A percentile compares a stretch with the other conserved stretches of the same genome.
Conservation (phyloP, 2,113 vertebrate species). For the Dasyurus viverrinus region DNA sequence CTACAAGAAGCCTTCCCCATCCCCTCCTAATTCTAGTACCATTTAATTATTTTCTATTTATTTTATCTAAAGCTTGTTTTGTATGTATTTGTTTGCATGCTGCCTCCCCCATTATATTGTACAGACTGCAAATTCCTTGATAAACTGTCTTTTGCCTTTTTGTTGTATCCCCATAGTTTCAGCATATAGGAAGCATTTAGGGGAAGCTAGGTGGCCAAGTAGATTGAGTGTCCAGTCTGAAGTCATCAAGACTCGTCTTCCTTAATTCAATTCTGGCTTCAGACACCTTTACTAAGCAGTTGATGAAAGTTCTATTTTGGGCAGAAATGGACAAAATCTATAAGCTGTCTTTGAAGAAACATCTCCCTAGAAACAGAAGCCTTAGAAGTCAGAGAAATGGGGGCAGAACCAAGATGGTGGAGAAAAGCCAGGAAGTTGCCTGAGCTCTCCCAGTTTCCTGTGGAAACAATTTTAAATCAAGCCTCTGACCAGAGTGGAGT, state of each 20-base stretch:
- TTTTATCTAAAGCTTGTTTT: background rate
- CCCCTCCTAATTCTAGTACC: background rate
- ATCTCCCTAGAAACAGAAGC: background rate
- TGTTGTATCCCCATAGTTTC: background rate
- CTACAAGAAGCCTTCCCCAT: background rate
- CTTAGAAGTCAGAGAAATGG: too few species aligned
- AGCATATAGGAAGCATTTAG: background rate
- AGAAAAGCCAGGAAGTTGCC: too few species aligned
- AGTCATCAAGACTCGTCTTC: background rate
- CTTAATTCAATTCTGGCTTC: background rate
- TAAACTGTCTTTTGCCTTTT: background rate
- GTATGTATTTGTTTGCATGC: background rate
- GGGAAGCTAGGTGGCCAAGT: background rate
- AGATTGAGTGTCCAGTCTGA: background rate
- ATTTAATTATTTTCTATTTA: background rate
- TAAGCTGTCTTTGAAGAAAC: background rate
- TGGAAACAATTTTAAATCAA: too few species aligned
- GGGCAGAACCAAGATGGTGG: too few species aligned
- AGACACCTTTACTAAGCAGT: background rate
- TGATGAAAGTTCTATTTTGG: background rate
- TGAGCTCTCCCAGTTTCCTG: too few species aligned
- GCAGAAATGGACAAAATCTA: background rate
- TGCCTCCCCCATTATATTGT: background rate
- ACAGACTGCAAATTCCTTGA: background rate
- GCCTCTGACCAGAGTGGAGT: too few species aligned